Evolutionary conservation across 1,140 invertebrate species (phyloP).

Genomic region (Platyura marginata): DNA sequence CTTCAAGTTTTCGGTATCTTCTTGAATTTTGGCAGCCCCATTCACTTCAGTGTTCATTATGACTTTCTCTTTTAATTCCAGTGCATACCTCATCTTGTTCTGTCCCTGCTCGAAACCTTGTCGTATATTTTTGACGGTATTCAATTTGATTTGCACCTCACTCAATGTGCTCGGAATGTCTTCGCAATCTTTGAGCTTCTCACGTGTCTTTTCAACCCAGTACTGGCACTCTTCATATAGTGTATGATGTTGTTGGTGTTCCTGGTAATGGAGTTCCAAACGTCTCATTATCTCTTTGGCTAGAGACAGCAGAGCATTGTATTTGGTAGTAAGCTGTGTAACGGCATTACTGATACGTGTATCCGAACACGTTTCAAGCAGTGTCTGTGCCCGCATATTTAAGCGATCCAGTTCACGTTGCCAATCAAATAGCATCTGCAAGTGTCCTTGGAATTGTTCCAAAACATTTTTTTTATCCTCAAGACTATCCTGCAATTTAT

Average conservation of each 20-base stretch:
- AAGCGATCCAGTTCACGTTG: constrained; percentile 78
- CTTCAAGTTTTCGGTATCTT: constrained; percentile 73
- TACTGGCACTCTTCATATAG: constrained; percentile 80
- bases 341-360: constrained; percentile 85
- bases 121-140: constrained; percentile 63
- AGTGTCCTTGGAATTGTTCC: constrained; percentile 76
- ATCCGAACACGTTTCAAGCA: constrained; percentile 82
- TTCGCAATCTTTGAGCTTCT: constrained; percentile 59
- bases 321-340: constrained; percentile 84
- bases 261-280: constrained; percentile 78
- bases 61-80: constrained; percentile 83
- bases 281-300: constrained; percentile 87
- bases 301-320: constrained; percentile 75
- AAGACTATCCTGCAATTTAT: constrained; percentile 76
- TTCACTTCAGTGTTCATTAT: constrained; percentile 79
- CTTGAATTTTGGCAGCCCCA: constrained; percentile 70
- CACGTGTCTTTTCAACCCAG: constrained; percentile 71
- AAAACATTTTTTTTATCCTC: constrained; percentile 74
- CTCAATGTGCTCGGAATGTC: constrained; percentile 54
- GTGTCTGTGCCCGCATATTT: constrained; percentile 77
- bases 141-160: constrained; percentile 68
- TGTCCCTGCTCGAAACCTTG: constrained; percentile 79
- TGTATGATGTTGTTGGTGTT: constrained; percentile 77
- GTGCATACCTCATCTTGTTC: constrained; percentile 70
- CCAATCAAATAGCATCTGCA: constrained; percentile 86